phyloP scores from a whole-genome alignment of 92 coral and sea anemone species.

The Metridium senile region DNA sequence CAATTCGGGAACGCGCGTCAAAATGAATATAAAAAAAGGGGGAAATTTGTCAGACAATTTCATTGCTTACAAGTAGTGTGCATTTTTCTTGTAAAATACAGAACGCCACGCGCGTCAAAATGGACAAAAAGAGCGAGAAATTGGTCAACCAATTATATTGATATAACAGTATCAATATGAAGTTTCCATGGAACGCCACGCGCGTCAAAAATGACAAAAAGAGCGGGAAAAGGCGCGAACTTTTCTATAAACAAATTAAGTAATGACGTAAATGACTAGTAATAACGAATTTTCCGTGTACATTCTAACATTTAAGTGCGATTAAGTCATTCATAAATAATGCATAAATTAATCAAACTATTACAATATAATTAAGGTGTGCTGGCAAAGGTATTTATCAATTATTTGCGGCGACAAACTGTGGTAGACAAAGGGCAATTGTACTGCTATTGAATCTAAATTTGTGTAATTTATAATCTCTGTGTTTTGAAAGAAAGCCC shows the following conservation, averaged over 20 bases:
- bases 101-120: not conserved
- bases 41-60: no score
- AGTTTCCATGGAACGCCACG: not conserved
- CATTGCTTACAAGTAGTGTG: no score
- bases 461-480: not conserved
- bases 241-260: no score
- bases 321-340: not conserved
- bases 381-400: conserved; percentile 6
- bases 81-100: no score
- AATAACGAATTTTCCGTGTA: no score
- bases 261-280: no score
- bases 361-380: not conserved
- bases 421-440: not conserved
- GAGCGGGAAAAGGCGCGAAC: conserved; percentile 4
- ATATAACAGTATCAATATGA: not conserved
- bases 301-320: no score
- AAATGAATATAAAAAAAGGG: no score
- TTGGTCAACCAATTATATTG: not conserved
- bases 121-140: not conserved
- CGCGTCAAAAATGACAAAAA: conserved; percentile 2
- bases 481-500: not conserved
- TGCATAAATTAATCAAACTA: not conserved
- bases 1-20: no score
- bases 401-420: not conserved
- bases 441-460: not conserved